A percentile compares a stretch with the other conserved stretches of the same genome.
These are phyloP conservation scores for Alloplasta piceator DNA, from an alignment of 2,888 invertebrate genomes.

Conservation along the genomic window DNA sequence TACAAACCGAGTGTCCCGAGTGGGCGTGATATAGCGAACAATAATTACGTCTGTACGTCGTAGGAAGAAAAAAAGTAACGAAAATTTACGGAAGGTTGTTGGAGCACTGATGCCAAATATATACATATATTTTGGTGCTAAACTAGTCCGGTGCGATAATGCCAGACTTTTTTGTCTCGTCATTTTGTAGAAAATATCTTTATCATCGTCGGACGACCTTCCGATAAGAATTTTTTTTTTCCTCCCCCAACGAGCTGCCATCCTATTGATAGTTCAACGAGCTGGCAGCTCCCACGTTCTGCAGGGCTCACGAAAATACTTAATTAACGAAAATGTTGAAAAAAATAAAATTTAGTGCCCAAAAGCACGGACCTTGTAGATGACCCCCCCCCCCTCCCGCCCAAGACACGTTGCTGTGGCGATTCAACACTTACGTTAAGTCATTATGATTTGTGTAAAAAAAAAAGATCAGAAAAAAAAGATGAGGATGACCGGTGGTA, in stretches of 20 bases:
- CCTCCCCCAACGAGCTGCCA: slow-evolving; percentile 52
- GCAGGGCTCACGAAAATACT: slow-evolving; percentile 72
- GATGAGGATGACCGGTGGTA: slow-evolving; percentile 76
- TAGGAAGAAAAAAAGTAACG: slow-evolving; percentile 30
- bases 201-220: slow-evolving; percentile 49
- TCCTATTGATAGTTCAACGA: slow-evolving; percentile 44
- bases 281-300: slow-evolving; percentile 62
- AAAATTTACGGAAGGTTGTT: slow-evolving; percentile 36
- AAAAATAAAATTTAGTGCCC: slow-evolving; percentile 54
- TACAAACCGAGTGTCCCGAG: slow-evolving; percentile 42
- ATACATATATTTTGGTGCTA: slow-evolving; percentile 61
- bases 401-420: slow-evolving; percentile 44
- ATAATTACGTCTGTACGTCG: slow-evolving; percentile 60
- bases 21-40: slow-evolving; percentile 64
- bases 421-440: slow-evolving; percentile 63
- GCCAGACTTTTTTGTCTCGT: slow-evolving; percentile 44
- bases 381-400: slow-evolving; percentile 34
- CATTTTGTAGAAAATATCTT: slow-evolving; percentile 45
- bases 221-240: slow-evolving; percentile 22
- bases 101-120: slow-evolving; percentile 62
- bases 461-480: slow-evolving; percentile 53
- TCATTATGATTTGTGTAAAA: slow-evolving; percentile 67
- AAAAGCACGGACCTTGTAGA: slow-evolving; percentile 60
- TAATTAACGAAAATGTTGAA: slow-evolving; percentile 68
- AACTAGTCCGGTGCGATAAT: slow-evolving; percentile 57